Percentiles rank a stretch among this genome's conserved stretches.
phyloP scores from a whole-genome alignment of 2,888 invertebrate species.

The Melolontha melolontha region DNA sequence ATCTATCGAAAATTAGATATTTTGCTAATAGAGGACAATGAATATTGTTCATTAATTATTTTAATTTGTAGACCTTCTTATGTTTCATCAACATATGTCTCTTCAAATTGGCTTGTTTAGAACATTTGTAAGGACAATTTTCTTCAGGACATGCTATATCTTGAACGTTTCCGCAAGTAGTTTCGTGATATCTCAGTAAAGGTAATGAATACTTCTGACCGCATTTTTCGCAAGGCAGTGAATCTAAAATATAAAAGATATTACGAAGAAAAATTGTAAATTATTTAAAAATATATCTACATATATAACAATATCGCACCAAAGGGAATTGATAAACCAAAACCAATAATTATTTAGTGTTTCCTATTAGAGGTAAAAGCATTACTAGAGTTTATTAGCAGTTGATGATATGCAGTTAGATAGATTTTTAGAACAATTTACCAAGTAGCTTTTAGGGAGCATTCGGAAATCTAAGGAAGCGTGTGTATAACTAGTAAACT shows the following conservation, averaged over 20 bases:
- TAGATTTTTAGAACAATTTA: no score
- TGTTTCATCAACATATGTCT: constrained; percentile 34
- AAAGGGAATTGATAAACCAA: no score
- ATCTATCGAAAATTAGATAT: no score
- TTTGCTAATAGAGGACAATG: no score
- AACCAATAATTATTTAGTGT: no score
- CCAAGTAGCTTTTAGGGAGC: no score
- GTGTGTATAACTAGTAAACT: no score
- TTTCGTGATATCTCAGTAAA: constrained; percentile 28
- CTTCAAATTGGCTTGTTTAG: constrained; percentile 24
- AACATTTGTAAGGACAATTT: constrained; percentile 20
- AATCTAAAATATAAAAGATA: constrained; percentile 13
- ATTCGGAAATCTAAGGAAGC: no score
- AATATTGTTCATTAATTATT: not conserved
- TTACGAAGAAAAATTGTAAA: no score
- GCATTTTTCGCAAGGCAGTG: constrained; percentile 22
- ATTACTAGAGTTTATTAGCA: no score
- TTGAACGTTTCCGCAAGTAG: constrained; percentile 28
- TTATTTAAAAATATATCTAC: not conserved
- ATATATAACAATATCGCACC: not conserved
- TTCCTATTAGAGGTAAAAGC: no score
- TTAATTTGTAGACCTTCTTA: constrained; percentile 21
- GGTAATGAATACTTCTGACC: constrained; percentile 14
- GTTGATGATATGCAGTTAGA: no score
- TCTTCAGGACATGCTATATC: constrained; percentile 19